These are phyloP conservation scores for Nebria salina DNA, from an alignment of 2,888 invertebrate genomes.

Conservation along the genomic window DNA sequence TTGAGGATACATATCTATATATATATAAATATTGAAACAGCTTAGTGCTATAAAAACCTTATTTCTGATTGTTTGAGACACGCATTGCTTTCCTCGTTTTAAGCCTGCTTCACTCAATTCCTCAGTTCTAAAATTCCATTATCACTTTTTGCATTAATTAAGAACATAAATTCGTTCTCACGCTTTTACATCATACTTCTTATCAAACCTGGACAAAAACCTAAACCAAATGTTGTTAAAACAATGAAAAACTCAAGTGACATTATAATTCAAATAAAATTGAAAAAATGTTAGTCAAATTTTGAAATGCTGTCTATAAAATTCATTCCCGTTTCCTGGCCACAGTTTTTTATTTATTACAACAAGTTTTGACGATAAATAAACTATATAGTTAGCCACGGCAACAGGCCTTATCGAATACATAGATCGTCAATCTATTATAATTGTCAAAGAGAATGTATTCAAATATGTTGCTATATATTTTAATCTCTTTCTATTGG, in stretches of 20 bases:
- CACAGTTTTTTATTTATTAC: slow-evolving; percentile 33
- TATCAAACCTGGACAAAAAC: slow-evolving; percentile 13
- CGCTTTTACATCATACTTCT: slow-evolving; percentile 10
- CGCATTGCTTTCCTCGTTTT: background rate
- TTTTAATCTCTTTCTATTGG: background rate
- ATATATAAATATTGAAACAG: too few relatives aligned
- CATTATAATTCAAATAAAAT: slow-evolving; percentile 13
- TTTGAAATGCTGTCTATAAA: slow-evolving; percentile 24
- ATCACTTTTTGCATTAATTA: background rate
- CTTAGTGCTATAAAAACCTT: background rate
- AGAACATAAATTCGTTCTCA: slow-evolving; percentile 6
- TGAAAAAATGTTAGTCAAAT: slow-evolving; percentile 2
- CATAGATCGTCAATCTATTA: slow-evolving; percentile 37
- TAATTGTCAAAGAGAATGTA: slow-evolving; percentile 26
- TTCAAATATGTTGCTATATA: background rate
- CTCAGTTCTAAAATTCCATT: background rate
- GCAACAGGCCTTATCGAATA: slow-evolving; percentile 30
- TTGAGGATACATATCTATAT: too few relatives aligned
- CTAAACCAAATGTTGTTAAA: slow-evolving; percentile 2
- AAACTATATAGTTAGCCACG: slow-evolving; percentile 11
- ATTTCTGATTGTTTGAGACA: background rate
- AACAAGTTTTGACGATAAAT: slow-evolving; percentile 28
- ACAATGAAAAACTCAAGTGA: slow-evolving; percentile 5
- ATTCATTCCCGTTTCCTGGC: slow-evolving; percentile 40
- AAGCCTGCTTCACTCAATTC: background rate